Percentiles rank a stretch among this genome's conserved stretches.
Evolutionary conservation across 2,888 invertebrate species (phyloP).

Genomic region (Sepioteuthis lessoniana): DNA sequence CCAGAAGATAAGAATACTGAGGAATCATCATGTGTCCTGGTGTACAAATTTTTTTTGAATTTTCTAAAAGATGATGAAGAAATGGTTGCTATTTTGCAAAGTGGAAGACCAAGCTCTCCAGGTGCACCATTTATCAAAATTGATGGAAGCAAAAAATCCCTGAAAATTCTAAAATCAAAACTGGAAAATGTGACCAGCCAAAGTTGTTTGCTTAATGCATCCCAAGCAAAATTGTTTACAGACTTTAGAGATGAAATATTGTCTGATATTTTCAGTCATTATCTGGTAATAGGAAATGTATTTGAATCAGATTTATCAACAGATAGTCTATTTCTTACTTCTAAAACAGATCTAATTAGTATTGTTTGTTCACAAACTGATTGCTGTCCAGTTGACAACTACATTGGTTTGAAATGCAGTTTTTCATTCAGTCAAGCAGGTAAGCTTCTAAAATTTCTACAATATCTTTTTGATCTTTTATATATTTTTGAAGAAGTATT

Average conservation of each 20-base stretch:
- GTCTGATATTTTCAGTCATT: background rate
- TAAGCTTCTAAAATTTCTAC: background rate
- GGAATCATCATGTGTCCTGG: background rate
- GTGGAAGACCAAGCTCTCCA: background rate
- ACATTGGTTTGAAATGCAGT: background rate
- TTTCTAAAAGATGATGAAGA: background rate
- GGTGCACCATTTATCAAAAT: background rate
- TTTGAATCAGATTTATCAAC: background rate
- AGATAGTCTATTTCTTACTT: background rate
- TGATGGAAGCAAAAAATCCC: background rate
- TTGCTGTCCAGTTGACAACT: background rate
- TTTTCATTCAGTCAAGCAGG: background rate
- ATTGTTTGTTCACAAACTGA: background rate
- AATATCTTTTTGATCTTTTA: background rate
- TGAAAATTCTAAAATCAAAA: background rate
- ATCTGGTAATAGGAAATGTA: background rate
- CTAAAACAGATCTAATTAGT: background rate
- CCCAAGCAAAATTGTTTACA: background rate
- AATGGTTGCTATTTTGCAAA: background rate
- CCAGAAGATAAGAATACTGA: background rate
- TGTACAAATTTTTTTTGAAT: background rate
- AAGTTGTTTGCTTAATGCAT: background rate
- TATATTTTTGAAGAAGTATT: background rate
- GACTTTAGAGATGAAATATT: background rate
- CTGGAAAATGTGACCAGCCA: background rate